Conservation (phyloP, 1,140 invertebrate genomes). For the Drosophila navojoa region DNA sequence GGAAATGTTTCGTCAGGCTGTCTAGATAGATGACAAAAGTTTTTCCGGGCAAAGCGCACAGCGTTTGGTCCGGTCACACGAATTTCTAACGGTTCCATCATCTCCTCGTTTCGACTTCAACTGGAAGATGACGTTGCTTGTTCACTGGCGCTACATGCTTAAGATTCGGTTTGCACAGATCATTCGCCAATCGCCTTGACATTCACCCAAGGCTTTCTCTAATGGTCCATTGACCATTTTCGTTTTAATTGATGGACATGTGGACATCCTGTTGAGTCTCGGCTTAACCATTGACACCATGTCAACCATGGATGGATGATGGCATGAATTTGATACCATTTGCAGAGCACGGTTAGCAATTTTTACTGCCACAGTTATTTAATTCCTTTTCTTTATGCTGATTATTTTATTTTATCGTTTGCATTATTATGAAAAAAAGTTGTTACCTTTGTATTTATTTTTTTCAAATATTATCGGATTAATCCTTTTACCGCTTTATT, state of each 20-base stretch:
- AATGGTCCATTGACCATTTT: conserved; percentile 77
- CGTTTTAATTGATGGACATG: conserved; percentile 78
- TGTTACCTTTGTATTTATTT: conserved; percentile 29
- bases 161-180: conserved; percentile 33
- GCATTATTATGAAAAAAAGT: conserved; percentile 12
- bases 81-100: conserved; percentile 68
- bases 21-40: conserved; percentile 58
- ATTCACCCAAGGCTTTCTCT: conserved; percentile 78
- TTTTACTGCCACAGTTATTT: background rate
- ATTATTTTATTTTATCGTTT: background rate
- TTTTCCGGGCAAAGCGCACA: conserved; percentile 25
- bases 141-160: conserved; percentile 31
- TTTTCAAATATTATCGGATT: conserved; percentile 4
- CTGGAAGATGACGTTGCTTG: conserved; percentile 65
- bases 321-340: conserved; percentile 48
- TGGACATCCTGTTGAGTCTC: conserved; percentile 68
- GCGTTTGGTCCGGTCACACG: conserved; percentile 65
- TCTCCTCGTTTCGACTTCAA: conserved; percentile 57
- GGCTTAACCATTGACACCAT: conserved; percentile 63
- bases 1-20: conserved; percentile 63
- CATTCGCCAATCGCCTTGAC: conserved; percentile 48
- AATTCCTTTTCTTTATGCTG: conserved; percentile 9
- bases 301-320: conserved; percentile 46
- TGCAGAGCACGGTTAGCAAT: conserved; percentile 25
- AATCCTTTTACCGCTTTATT: conserved; percentile 30